Percentiles rank a stretch among this genome's conserved stretches.
Conservation (phyloP, 2,888 invertebrate species). For the Tetrapedia diversipes region DNA sequence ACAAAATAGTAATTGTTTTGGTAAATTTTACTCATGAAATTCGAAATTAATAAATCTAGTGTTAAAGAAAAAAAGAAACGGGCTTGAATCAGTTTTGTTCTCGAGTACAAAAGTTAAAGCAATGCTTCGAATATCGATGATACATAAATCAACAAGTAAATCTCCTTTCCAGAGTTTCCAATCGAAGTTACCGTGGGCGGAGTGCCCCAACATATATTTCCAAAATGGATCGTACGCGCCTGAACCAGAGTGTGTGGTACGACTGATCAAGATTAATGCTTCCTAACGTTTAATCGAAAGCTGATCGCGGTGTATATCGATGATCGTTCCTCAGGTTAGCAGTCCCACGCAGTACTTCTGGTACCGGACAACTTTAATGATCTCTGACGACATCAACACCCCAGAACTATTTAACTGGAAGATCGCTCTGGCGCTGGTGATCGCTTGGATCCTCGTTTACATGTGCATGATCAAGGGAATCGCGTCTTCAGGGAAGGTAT, state of each 20-base stretch:
- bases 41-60: too few relatives aligned
- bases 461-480: slow-evolving; percentile 99
- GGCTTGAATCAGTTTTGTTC: too few relatives aligned
- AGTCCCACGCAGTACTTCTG: slow-evolving; percentile 97
- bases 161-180: slow-evolving; percentile 89
- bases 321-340: slow-evolving; percentile 86
- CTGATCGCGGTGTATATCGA: neutral
- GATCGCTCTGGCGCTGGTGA: slow-evolving; percentile 92
- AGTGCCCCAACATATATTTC: slow-evolving; percentile 93
- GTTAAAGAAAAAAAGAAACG: too few relatives aligned
- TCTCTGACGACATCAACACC: slow-evolving; percentile 93
- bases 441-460: slow-evolving; percentile 97
- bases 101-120: too few relatives aligned
- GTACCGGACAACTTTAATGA: slow-evolving; percentile 96
- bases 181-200: slow-evolving; percentile 94
- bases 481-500: slow-evolving; percentile 96
- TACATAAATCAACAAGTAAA: neutral
- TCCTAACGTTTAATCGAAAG: neutral
- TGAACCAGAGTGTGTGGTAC: slow-evolving; percentile 92
- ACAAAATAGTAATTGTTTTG: too few relatives aligned
- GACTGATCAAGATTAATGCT: slow-evolving; percentile 68
- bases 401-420: slow-evolving; percentile 96
- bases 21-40: too few relatives aligned
- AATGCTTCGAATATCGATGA: too few relatives aligned
- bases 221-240: slow-evolving; percentile 90